Evolutionary conservation across 2,888 invertebrate genomes (phyloP).

Genomic region (Elegia similella): DNA sequence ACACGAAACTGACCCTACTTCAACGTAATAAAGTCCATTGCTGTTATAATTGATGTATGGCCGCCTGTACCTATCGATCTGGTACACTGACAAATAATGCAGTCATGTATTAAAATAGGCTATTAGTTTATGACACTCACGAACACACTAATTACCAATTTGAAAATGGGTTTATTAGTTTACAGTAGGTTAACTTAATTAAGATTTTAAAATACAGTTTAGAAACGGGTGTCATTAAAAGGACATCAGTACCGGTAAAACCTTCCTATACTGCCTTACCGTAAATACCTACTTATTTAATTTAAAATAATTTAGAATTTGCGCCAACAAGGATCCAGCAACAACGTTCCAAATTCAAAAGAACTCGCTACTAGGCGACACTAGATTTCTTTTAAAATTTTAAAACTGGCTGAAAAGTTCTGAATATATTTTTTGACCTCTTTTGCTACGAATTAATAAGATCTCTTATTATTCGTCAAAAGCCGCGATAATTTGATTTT

Average conservation of each 20-base stretch:
- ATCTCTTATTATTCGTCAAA: not conserved
- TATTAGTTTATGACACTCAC: conserved; percentile 13
- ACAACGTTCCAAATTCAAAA: not conserved
- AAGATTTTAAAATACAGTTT: not conserved
- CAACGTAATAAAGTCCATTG: too few species aligned
- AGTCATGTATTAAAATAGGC: conserved; percentile 2
- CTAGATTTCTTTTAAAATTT: too few species aligned
- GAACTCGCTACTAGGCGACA: too few species aligned
- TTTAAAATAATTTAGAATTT: too few species aligned
- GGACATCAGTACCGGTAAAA: not conserved
- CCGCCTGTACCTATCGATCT: not conserved
- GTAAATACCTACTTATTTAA: not conserved
- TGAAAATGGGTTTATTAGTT: conserved; percentile 12
- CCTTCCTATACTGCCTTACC: too few species aligned
- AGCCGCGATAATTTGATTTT: conserved; percentile 3
- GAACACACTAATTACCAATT: conserved; percentile 12
- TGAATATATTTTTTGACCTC: too few species aligned
- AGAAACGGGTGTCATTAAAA: not conserved
- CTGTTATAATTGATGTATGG: too few species aligned
- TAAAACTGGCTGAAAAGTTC: too few species aligned
- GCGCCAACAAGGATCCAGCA: too few species aligned
- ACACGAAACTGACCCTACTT: too few species aligned
- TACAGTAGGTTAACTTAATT: not conserved
- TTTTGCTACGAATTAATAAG: not conserved
- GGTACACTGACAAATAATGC: conserved; percentile 10